These are phyloP conservation scores for Neostethus bicornis DNA, from an alignment of 2,797 vertebrate genomes.

Conservation along the genomic window DNA sequence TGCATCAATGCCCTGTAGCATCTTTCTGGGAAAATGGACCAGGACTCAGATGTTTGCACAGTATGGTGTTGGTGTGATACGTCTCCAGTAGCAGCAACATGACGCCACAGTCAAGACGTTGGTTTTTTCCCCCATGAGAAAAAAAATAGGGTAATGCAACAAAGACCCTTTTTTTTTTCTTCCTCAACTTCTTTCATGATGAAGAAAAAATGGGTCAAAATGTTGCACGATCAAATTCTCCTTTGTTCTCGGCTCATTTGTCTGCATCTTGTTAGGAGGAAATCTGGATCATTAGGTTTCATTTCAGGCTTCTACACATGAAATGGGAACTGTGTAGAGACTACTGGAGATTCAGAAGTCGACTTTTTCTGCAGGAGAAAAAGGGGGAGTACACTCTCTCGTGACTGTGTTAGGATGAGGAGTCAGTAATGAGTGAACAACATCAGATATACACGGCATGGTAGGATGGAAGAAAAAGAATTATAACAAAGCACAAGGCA, in stretches of 20 bases:
- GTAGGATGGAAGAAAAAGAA: constrained; percentile 40
- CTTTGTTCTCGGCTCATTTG: constrained; percentile 67
- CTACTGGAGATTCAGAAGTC: constrained; percentile 41
- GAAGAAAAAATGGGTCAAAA: constrained; percentile 59
- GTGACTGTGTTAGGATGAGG: constrained; percentile 38
- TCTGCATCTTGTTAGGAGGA: constrained; percentile 68
- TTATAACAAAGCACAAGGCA: constrained; percentile 56
- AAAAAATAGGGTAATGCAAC: constrained; percentile 50
- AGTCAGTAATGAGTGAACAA: constrained; percentile 66
- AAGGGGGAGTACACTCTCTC: constrained; percentile 16
- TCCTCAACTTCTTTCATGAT: constrained; percentile 37
- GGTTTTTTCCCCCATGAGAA: constrained; percentile 39
- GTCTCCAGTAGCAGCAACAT: constrained; percentile 11
- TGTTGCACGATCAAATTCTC: constrained; percentile 49
- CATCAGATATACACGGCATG: constrained; percentile 43
- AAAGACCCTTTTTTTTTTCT: constrained; percentile 45
- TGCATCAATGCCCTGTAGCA: constrained; percentile 5
- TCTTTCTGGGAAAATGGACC: constrained; percentile 13
- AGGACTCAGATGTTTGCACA: neutral
- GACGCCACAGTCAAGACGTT: constrained; percentile 31
- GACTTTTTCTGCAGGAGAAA: constrained; percentile 36
- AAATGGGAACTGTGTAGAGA: constrained; percentile 43
- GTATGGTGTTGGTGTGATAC: neutral
- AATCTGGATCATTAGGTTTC: constrained; percentile 71
- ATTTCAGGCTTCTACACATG: constrained; percentile 57